Evolutionary conservation across 1,140 invertebrate genomes (phyloP).

Genomic region (Harlomillsia oculata): DNA sequence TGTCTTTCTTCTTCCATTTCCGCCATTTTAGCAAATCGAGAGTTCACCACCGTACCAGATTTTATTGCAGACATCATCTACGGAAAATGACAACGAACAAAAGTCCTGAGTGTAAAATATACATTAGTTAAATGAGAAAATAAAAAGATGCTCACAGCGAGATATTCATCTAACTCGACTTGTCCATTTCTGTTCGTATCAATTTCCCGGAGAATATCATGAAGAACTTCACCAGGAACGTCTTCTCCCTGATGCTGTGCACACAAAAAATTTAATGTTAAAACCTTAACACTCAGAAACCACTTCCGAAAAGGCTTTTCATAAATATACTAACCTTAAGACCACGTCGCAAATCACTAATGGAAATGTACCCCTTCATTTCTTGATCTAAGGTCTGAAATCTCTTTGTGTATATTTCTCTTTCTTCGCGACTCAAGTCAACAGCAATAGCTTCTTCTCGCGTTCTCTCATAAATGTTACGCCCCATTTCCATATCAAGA

Average conservation of each 20-base stretch:
- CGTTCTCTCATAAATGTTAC: slow-evolving; percentile 78
- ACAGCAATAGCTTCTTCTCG: slow-evolving; percentile 74
- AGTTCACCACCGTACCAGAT: slow-evolving; percentile 78
- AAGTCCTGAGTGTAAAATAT: not conserved
- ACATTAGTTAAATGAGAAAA: not conserved
- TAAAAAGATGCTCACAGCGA: slow-evolving; percentile 65
- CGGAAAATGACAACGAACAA: slow-evolving; percentile 29
- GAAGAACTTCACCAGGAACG: slow-evolving; percentile 87
- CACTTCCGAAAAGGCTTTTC: not conserved
- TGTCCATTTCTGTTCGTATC: slow-evolving; percentile 99
- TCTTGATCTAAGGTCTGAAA: slow-evolving; percentile 93
- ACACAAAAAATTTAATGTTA: not conserved
- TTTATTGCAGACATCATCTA: slow-evolving; percentile 97
- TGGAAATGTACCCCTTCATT: slow-evolving; percentile 93
- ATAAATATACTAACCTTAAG: slow-evolving; percentile 63
- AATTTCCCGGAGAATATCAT: slow-evolving; percentile 94
- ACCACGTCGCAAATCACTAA: slow-evolving; percentile 89
- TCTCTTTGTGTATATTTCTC: slow-evolving; percentile 83
- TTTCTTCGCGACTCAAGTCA: slow-evolving; percentile 89
- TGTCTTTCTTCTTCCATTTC: slow-evolving; percentile 76
- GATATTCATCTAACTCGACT: slow-evolving; percentile 95
- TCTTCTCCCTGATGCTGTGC: slow-evolving; percentile 77
- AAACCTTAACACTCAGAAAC: not conserved
- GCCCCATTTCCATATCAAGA: slow-evolving; percentile 90
- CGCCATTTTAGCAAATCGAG: slow-evolving; percentile 80